phyloP scores from a whole-genome alignment of 92 coral and sea anemone species.

The Siderastrea radians region DNA sequence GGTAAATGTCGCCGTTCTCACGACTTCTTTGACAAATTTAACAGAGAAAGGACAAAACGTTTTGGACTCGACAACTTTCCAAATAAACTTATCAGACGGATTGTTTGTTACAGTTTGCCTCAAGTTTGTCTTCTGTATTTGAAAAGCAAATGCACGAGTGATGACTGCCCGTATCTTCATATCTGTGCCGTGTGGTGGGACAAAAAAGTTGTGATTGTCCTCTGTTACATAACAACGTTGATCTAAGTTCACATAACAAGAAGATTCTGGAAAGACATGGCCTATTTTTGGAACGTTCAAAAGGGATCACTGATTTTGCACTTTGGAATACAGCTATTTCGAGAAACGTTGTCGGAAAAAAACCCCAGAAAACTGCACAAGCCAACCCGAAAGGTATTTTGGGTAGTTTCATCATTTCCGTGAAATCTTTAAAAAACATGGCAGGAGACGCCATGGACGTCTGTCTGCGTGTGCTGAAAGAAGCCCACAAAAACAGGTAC shows the following conservation, averaged over 20 bases:
- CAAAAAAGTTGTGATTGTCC: not conserved
- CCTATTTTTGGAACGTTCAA: too few relatives aligned
- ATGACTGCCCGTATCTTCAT: conserved; percentile 36
- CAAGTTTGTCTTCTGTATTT: conserved; percentile 35
- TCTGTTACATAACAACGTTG: not conserved
- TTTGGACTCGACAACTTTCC: conserved; percentile 10
- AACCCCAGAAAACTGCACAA: too few relatives aligned
- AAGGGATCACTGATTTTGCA: not conserved
- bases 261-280: not conserved
- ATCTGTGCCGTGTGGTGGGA: conserved; percentile 8
- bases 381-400: too few relatives aligned
- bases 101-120: conserved; percentile 41
- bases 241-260: not conserved
- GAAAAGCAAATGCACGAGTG: conserved; percentile 7
- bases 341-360: too few relatives aligned
- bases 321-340: too few relatives aligned
- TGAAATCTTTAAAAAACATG: too few relatives aligned
- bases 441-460: too few relatives aligned
- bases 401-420: too few relatives aligned
- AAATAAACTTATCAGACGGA: not conserved
- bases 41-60: not conserved
- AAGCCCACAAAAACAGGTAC: too few relatives aligned
- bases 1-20: conserved; percentile 43
- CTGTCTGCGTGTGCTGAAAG: too few relatives aligned
- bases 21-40: conserved; percentile 39